Conservation (phyloP, 2,113 vertebrate genomes). For the Nycticebus coucang region DNA sequence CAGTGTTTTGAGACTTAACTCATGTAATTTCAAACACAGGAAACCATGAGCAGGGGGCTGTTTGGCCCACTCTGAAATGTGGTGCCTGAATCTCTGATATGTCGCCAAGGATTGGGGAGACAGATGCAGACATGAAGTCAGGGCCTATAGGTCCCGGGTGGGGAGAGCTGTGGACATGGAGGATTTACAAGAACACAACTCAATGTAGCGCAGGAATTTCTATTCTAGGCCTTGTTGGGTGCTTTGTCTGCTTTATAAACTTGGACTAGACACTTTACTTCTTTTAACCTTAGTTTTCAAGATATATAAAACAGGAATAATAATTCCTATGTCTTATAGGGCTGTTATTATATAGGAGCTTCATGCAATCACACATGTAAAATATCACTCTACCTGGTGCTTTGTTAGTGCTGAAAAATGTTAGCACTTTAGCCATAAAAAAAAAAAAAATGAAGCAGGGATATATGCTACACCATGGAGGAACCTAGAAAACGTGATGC, state of each 20-base stretch:
- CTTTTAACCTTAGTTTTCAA: slow-evolving; percentile 3
- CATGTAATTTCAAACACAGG: neutral
- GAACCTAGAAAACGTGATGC: neutral
- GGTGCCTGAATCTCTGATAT: rapidly evolving
- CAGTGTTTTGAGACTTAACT: neutral
- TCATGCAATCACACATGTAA: neutral
- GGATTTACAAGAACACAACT: neutral
- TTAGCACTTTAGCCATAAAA: neutral
- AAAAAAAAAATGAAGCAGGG: neutral
- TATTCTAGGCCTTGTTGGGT: neutral
- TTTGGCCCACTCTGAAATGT: neutral
- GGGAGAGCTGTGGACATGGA: no score
- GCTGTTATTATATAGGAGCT: neutral
- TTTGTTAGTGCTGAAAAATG: neutral
- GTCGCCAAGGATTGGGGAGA: neutral
- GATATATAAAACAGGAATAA: neutral
- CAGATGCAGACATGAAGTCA: neutral
- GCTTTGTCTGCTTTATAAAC: neutral
- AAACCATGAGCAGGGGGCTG: neutral
- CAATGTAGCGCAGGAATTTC: neutral
- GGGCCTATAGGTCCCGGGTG: rapidly evolving
- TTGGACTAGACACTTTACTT: neutral
- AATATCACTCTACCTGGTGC: neutral
- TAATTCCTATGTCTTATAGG: neutral
- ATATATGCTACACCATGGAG: neutral